phyloP scores from a whole-genome alignment of 2,888 invertebrate genomes.

The Cerceris ruficornis region DNA sequence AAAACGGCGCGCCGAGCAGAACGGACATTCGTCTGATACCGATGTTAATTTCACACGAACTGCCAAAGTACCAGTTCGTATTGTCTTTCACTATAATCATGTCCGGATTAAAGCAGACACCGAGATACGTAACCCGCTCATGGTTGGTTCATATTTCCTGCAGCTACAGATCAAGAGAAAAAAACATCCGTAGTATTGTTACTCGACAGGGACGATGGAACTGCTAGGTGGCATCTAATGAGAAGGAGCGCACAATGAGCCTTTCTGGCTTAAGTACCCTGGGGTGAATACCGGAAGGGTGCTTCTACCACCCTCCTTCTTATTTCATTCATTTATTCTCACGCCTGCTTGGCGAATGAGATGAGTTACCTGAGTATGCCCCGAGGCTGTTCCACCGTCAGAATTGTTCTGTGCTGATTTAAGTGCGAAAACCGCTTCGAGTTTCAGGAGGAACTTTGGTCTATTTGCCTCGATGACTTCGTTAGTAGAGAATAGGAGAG shows the following conservation, averaged over 20 bases:
- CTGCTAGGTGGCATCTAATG: constrained; percentile 66
- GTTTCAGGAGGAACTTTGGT: constrained; percentile 4
- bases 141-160: constrained; percentile 42
- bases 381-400: constrained; percentile 23
- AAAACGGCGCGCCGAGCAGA: no score
- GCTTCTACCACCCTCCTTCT: constrained; percentile 54
- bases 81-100: constrained; percentile 54
- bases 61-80: constrained; percentile 26
- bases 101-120: constrained; percentile 53
- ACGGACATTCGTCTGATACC: constrained; percentile 3
- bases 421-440: constrained; percentile 4
- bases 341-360: constrained; percentile 53
- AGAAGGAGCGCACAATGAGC: constrained; percentile 63
- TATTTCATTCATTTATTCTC: constrained; percentile 63
- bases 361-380: constrained; percentile 49
- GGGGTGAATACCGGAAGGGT: constrained; percentile 60
- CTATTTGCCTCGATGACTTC: constrained; percentile 8
- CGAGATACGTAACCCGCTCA: constrained; percentile 46
- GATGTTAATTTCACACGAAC: constrained; percentile 16
- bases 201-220: constrained; percentile 55
- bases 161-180: constrained; percentile 59
- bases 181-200: constrained; percentile 60
- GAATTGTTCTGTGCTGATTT: constrained; percentile 4
- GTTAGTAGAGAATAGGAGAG: background rate
- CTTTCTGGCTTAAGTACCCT: constrained; percentile 60